Evolutionary conservation across 1,140 invertebrate species (phyloP).

Genomic region (Magallana angulata): DNA sequence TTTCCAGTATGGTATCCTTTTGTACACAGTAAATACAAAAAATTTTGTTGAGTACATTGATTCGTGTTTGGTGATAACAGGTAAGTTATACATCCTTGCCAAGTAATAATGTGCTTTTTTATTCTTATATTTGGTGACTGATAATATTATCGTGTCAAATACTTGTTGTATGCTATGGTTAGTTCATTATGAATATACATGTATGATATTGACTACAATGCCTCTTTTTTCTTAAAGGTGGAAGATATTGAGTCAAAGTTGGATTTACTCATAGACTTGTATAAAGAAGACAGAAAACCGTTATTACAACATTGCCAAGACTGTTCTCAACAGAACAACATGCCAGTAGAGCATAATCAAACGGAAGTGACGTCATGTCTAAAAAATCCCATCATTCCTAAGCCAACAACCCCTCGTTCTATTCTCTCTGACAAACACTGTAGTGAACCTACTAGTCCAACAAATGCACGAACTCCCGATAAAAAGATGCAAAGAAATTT

Average conservation of each 20-base stretch:
- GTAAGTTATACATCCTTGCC: too few relatives aligned
- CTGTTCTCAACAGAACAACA: conserved; percentile 33
- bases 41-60: too few relatives aligned
- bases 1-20: too few relatives aligned
- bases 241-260: conserved; percentile 95
- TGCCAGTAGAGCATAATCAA: conserved; percentile 35
- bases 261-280: conserved; percentile 94
- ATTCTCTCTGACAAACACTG: conserved; percentile 85
- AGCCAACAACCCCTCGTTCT: conserved; percentile 60
- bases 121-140: too few relatives aligned
- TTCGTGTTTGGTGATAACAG: too few relatives aligned
- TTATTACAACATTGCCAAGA: conserved; percentile 63
- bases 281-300: conserved; percentile 89
- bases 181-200: too few relatives aligned
- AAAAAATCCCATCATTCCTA: conserved; percentile 61
- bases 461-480: conserved; percentile 78
- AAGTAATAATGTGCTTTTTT: too few relatives aligned
- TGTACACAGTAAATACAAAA: too few relatives aligned
- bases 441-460: conserved; percentile 89
- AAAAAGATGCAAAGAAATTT: conserved; percentile 87
- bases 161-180: too few relatives aligned
- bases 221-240: conserved; percentile 83
- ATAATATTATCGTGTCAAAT: too few relatives aligned
- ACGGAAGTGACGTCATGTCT: conserved; percentile 65
- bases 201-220: too few relatives aligned